Percentiles rank a stretch among this genome's conserved stretches.
These are phyloP conservation scores for Pseudotriccus pelzelni DNA, from an alignment of 2,797 vertebrate species.

Conservation along the genomic window DNA sequence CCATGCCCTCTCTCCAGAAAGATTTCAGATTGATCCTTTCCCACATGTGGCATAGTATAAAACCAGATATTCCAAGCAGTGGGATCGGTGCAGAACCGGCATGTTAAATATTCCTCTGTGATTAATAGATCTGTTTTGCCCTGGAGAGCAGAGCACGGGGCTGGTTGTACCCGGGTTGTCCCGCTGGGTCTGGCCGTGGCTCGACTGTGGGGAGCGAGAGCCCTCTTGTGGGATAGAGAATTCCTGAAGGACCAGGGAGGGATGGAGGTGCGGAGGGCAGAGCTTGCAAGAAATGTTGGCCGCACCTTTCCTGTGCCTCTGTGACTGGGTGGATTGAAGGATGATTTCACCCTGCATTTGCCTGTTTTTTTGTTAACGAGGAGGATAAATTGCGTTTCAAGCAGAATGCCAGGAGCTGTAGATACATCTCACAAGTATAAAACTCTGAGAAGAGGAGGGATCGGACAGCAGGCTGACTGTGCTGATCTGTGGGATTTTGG, in stretches of 20 bases:
- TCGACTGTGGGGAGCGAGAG: background rate
- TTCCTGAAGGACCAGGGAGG: background rate
- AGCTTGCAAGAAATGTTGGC: accelerated
- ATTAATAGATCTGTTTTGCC: accelerated
- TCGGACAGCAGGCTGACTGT: background rate
- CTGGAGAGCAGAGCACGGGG: accelerated
- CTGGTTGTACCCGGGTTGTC: background rate
- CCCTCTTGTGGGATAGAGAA: conserved; percentile 42
- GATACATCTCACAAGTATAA: accelerated
- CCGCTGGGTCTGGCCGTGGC: accelerated
- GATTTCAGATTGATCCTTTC: background rate
- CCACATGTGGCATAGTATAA: accelerated
- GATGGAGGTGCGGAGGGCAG: background rate
- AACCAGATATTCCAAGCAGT: background rate
- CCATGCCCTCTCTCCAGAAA: background rate
- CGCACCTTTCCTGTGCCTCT: background rate
- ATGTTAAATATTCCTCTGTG: accelerated
- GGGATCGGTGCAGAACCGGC: background rate
- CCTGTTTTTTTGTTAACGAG: background rate
- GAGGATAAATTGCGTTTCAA: background rate
- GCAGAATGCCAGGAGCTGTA: background rate
- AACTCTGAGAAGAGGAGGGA: background rate
- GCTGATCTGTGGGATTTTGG: background rate
- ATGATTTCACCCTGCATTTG: background rate
- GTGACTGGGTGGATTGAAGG: accelerated